Percentiles rank a stretch among this genome's conserved stretches.
These are phyloP conservation scores for Diprion similis DNA, from an alignment of 1,140 invertebrate species.

Conservation along the genomic window DNA sequence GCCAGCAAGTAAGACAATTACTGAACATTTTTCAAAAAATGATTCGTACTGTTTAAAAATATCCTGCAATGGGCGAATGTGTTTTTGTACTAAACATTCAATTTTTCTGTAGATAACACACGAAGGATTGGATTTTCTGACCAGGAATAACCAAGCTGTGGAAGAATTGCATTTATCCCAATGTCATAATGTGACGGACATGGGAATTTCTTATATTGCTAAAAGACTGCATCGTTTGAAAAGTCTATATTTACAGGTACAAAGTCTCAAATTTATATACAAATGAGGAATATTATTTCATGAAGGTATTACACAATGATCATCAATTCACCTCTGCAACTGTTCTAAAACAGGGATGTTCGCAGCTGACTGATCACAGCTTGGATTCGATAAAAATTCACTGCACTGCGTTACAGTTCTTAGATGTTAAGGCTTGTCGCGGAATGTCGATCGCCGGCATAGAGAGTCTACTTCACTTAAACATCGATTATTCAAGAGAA, in stretches of 20 bases:
- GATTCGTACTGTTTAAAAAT: neutral
- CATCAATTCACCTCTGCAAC: neutral
- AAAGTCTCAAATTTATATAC: constrained; percentile 21
- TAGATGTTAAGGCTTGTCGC: constrained; percentile 69
- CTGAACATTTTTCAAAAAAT: neutral
- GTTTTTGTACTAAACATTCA: constrained; percentile 6
- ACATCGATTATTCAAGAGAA: constrained; percentile 33
- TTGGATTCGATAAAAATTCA: constrained; percentile 65
- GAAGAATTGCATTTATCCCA: constrained; percentile 71
- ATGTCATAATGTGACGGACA: constrained; percentile 73
- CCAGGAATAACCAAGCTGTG: constrained; percentile 71
- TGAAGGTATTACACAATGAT: neutral
- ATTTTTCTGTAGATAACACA: constrained; percentile 62
- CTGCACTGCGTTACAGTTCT: constrained; percentile 64
- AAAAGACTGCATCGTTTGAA: constrained; percentile 67
- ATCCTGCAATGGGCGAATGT: neutral
- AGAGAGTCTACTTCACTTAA: constrained; percentile 36
- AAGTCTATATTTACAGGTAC: constrained; percentile 68
- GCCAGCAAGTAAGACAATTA: constrained; percentile 62
- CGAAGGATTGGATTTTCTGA: constrained; percentile 68
- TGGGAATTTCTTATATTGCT: constrained; percentile 66
- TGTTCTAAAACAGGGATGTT: constrained; percentile 65
- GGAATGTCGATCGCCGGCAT: constrained; percentile 57
- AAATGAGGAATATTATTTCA: constrained; percentile 7
- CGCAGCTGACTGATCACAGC: constrained; percentile 69